A percentile compares a stretch with the other conserved stretches of the same genome.
Conservation (phyloP, 2,888 invertebrate species). For the Tetropium fuscum region DNA sequence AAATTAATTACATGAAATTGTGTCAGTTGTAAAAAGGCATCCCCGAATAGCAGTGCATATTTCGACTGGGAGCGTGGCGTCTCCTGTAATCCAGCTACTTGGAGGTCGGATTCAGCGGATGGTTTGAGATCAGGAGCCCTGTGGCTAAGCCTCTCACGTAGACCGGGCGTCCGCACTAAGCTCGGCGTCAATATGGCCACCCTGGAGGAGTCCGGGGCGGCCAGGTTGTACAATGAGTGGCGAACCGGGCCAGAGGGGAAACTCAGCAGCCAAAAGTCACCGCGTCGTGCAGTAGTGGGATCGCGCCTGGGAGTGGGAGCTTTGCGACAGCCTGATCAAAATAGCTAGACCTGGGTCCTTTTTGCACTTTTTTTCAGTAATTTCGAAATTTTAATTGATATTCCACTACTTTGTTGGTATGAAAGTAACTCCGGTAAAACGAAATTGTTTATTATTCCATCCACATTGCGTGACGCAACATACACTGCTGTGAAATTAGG, state of each 20-base stretch:
- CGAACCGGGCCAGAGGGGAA: constrained; percentile 99
- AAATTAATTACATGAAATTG: no score
- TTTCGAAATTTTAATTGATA: constrained; percentile 17
- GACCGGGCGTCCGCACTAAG: constrained; percentile 98
- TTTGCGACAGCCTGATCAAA: constrained; percentile 87
- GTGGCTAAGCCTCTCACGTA: constrained; percentile 76
- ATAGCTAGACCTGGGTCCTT: constrained; percentile 80
- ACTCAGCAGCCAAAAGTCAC: constrained; percentile 99
- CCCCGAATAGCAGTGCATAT: neutral
- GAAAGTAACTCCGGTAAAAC: neutral
- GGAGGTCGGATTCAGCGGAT: constrained; percentile 90
- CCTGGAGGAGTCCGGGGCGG: constrained; percentile 83
- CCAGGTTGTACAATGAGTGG: constrained; percentile 98
- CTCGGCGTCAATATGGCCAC: constrained; percentile 96
- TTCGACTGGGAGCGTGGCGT: constrained; percentile 90
- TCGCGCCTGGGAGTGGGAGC: constrained; percentile 96
- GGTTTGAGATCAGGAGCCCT: constrained; percentile 91
- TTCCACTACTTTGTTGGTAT: neutral
- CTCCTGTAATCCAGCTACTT: constrained; percentile 98
- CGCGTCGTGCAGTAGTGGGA: constrained; percentile 99
- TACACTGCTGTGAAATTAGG: neutral
- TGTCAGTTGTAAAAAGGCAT: constrained; percentile 16
- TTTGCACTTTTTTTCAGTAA: constrained; percentile 66
- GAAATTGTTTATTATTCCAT: no score
- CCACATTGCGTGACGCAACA: no score